Evolutionary conservation across 2,888 invertebrate species (phyloP), one percentile per base, ranked within the genome.

Genomic region (Molanna angustata): DNA sequence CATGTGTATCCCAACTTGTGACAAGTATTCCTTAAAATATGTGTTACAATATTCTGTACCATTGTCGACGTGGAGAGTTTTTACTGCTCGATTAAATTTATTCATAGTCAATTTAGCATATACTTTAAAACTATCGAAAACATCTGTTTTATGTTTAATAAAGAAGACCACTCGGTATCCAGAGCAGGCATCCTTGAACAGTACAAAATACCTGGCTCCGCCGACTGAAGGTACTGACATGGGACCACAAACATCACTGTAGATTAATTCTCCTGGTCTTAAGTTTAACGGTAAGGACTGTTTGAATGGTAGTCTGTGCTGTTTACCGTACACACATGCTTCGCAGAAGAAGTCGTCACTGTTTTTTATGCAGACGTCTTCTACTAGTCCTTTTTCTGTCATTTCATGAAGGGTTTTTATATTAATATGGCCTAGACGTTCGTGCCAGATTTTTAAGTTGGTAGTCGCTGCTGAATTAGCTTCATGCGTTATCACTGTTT

Each of bases 151-250:
- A 7, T n/a, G 14, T 13, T 48, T 47, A 7, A 57, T 16, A 14
- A 57, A 52, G 40, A 51, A 55, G 6, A 56, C 54, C 32, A 35
- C 41, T 32, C 19, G 4, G 14, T 11, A 11, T 11, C n/a, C n/a
- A n/a, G 35, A n/a, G 14, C 6, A 35, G 14, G 63, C 63, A 54
- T 64, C 63, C 20, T 62, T 63, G 1, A 63, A 13, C 11, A 63
- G 6, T 2, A 62, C 7, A 43, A 61, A 62, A 22, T 61, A 63
- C 52, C 51, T 61, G 4, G 61, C 55, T 4, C 62, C 61, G 17
- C 61, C 61, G 1, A 62, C 17, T 1, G 58, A 44, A 11, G n/a
- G n/a, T 3, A 13, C 32, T 42, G 44, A 49, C 50, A 54, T 54
- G 1, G 54, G 54, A 1, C 49, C 49, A 14, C 54, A 49, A 3